phyloP scores from a whole-genome alignment of 1,140 invertebrate species.

The Zaprionus taronus region DNA sequence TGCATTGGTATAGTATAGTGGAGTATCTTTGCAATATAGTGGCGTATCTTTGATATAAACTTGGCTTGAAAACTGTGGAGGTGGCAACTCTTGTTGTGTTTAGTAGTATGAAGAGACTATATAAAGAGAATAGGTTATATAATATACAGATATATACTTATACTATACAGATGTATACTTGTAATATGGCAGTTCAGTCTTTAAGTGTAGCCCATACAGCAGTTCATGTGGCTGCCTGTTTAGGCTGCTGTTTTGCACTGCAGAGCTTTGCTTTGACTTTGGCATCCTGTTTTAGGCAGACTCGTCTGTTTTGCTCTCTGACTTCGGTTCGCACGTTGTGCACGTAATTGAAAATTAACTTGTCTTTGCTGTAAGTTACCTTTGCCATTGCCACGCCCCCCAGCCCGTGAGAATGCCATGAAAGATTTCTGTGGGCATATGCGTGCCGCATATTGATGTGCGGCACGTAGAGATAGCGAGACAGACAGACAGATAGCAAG shows the following conservation, averaged over 20 bases:
- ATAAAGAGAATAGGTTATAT: too few relatives aligned
- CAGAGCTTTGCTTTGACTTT: background rate
- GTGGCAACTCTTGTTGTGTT: too few relatives aligned
- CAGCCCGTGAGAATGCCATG: constrained; percentile 8
- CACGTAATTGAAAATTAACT: constrained; percentile 80
- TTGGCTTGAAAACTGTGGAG: too few relatives aligned
- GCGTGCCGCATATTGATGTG: constrained; percentile 62
- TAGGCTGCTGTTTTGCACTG: background rate
- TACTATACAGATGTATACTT: too few relatives aligned
- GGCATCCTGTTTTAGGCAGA: constrained; percentile 8
- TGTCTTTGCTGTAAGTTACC: constrained; percentile 50
- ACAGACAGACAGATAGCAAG: background rate
- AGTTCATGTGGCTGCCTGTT: constrained; percentile 3
- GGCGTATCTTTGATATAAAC: too few relatives aligned
- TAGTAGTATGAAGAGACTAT: too few relatives aligned
- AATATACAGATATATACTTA: too few relatives aligned
- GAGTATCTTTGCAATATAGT: too few relatives aligned
- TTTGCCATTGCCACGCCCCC: background rate
- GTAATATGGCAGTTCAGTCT: background rate
- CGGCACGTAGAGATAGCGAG: background rate
- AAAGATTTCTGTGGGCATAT: constrained; percentile 45
- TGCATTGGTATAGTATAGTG: too few relatives aligned
- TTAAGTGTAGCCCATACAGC: background rate
- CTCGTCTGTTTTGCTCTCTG: constrained; percentile 22
- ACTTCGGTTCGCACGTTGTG: constrained; percentile 48